Evolutionary conservation across 2,888 invertebrate genomes (phyloP).

Genomic region (Limnephilus marmoratus): DNA sequence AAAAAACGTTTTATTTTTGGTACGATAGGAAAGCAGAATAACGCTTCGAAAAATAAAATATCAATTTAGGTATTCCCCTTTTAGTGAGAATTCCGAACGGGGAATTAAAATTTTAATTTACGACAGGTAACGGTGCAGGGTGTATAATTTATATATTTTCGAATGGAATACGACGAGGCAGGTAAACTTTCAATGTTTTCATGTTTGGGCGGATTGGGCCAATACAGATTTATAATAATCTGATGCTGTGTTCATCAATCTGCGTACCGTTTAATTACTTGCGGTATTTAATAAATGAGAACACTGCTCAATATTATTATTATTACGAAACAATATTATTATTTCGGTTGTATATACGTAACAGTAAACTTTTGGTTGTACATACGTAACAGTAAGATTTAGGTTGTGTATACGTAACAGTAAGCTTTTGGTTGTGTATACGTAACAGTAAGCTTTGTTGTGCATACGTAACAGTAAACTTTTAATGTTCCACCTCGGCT

Average conservation of each 20-base stretch:
- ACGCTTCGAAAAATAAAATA: neutral
- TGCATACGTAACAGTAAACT: too few relatives aligned
- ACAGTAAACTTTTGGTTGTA: too few relatives aligned
- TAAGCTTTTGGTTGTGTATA: too few relatives aligned
- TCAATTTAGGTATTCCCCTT: neutral
- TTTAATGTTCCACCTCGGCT: too few relatives aligned
- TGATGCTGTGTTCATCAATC: neutral
- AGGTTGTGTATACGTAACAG: too few relatives aligned
- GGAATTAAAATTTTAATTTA: slow-evolving; percentile 9
- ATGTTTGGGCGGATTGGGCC: neutral
- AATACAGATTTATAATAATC: neutral
- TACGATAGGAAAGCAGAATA: neutral
- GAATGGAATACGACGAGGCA: neutral
- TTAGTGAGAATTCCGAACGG: neutral
- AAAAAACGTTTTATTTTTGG: neutral
- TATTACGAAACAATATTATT: too few relatives aligned
- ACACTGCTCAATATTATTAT: neutral
- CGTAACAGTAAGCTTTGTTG: too few relatives aligned
- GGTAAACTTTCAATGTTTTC: neutral
- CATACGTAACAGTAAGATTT: too few relatives aligned
- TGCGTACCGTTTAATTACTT: neutral
- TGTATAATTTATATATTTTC: slow-evolving; percentile 9
- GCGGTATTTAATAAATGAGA: neutral
- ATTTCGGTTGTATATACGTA: too few relatives aligned
- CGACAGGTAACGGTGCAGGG: neutral